Evolutionary conservation across 2,888 invertebrate species (phyloP), one percentile per base, ranked within the genome.

Genomic region (Palloptera scutellata): DNA sequence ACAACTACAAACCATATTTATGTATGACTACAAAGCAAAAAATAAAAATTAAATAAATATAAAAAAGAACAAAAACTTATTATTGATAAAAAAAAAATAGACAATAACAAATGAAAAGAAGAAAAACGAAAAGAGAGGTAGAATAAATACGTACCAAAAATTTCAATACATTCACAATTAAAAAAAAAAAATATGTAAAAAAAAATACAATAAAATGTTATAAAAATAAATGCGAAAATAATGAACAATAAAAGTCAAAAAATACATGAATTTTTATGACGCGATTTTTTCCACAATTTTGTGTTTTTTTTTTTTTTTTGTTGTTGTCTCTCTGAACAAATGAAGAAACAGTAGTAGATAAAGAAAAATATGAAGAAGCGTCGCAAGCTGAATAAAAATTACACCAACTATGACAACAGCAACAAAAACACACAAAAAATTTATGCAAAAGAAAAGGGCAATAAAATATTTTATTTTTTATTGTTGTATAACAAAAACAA

Each of bases 171-270:
- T 19, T 19, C 1, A 19, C 17, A 53, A 15, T 13, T 1, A 17
- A 15, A 15, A 53, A 10, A 53, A 53, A 53, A 53, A 19, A 15
- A 53, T 15, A 53, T 9, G 8, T 5, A 48, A 48, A 48, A 48
- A 4, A 4, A 48, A 48, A 3, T 15, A 53, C 12, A 17, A 19
- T 69, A 68, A 71, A 71, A 66, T 64, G 65, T 58, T 60, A 64
- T 64, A 67, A 68, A 69, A 76, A 77, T 77, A 77, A 75, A 78
- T 78, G 77, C 69, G 76, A 76, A 77, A 74, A 79, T 79, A 79
- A 79, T 79, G 79, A 80, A 81, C 78, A 80, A 80, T 80, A 79
- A 80, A 81, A 79, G 81, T 80, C 79, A 78, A 45, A 73, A 73
- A 76, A 72, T 73, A 79, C 79, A 78, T 75, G 78, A 76, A 69